Evolutionary conservation across 2,888 invertebrate genomes (phyloP), one percentile per base, ranked within the genome.

Genomic region (Homarus gammarus): DNA sequence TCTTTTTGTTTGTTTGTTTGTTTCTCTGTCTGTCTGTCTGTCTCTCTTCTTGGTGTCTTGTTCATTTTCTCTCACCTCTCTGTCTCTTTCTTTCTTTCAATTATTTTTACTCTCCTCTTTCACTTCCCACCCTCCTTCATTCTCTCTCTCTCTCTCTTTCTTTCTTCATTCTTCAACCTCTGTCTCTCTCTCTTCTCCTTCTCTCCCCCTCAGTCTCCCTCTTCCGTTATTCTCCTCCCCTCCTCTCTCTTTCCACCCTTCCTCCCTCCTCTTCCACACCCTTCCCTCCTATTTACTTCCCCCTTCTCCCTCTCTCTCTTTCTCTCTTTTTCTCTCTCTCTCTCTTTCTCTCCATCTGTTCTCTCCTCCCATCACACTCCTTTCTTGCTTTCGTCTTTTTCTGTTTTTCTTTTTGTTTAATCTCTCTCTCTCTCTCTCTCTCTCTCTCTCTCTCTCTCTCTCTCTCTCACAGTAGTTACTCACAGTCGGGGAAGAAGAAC

Each of bases 401-500:
- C n/a, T n/a, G n/a, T n/a, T n/a, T n/a, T n/a, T n/a, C n/a, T n/a
- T n/a, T n/a, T n/a, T n/a, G n/a, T n/a, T n/a, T n/a, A n/a, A n/a
- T n/a, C n/a, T 3, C 68, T 36, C 31, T 56, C 79, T n/a, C 22
- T 27, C 15, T 49, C 31, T 49, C 77, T 22, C 77, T 77, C 33
- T 61, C 61, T 56, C 56, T 49, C 0, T 77, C 51, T 49, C 77
- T 49, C 31, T 49, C 49, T 1, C 77, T 36, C 31, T 56, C 79
- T n/a, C 36, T 51, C 31, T 56, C 36, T 56, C 79, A 0, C 12
- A 5, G 18, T 10, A 10, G 18, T 8, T 79, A 93, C 95, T 95
- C 95, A 97, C 97, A 96, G 93, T 96, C 95, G 0, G 98, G 97
- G 94, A 97, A 98, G 94, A 98, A 98, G 94, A 97, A 98, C 93